phyloP scores from a whole-genome alignment of 2,888 invertebrate species.

The Leptodirus hochenwartii region DNA sequence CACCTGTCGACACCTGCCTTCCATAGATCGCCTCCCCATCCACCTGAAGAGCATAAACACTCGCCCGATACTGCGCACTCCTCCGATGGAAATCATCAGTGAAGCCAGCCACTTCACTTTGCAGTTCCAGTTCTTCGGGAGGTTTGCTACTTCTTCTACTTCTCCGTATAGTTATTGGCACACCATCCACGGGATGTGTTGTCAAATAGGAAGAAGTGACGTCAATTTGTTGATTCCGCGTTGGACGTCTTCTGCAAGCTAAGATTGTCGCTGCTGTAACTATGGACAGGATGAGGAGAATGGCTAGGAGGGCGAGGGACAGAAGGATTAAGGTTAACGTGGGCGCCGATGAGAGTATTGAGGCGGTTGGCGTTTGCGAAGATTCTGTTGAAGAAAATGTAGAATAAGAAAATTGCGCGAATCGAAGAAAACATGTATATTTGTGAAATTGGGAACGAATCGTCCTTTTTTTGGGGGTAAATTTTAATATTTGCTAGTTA shows the following conservation, averaged over 20 bases:
- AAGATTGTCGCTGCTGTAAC: slow-evolving; percentile 22
- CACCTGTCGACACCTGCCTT: slow-evolving; percentile 3
- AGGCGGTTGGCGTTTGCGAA: no score
- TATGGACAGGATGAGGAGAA: slow-evolving; percentile 23
- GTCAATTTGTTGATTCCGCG: no score
- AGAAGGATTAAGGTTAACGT: slow-evolving; percentile 25
- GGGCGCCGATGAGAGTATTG: no score
- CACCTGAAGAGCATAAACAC: slow-evolving; percentile 24
- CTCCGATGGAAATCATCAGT: slow-evolving; percentile 26
- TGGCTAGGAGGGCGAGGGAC: slow-evolving; percentile 21
- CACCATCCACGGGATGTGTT: no score
- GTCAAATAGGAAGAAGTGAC: slow-evolving; percentile 14
- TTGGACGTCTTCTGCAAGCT: slow-evolving; percentile 21
- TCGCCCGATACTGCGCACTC: slow-evolving; percentile 25
- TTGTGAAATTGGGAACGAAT: no score
- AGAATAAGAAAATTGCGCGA: no score
- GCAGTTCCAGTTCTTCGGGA: slow-evolving; percentile 24
- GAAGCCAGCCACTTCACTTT: slow-evolving; percentile 27
- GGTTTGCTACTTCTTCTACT: slow-evolving; percentile 19
- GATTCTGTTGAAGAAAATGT: no score
- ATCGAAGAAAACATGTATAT: no score
- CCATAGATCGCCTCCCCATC: slow-evolving; percentile 14
- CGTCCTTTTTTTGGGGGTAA: no score
- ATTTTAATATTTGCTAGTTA: no score
- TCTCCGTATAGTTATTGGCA: no score